These are phyloP conservation scores for Helicoverpa assulta DNA, from an alignment of 2,888 invertebrate species.

Conservation along the genomic window DNA sequence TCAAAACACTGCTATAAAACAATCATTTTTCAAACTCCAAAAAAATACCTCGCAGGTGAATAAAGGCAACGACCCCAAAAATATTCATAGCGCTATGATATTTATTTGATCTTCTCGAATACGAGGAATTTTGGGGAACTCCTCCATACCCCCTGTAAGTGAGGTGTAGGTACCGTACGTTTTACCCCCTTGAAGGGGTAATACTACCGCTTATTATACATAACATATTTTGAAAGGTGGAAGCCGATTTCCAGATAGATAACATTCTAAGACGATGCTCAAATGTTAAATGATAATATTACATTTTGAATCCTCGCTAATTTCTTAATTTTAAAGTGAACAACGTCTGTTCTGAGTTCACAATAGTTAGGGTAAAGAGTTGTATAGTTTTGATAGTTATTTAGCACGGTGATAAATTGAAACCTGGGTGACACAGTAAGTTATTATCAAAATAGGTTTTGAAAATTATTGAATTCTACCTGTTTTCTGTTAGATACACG, in stretches of 20 bases:
- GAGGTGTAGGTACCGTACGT: slow-evolving; percentile 18
- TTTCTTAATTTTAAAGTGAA: no score
- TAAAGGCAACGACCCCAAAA: slow-evolving; percentile 28
- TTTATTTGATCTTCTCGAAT: slow-evolving; percentile 56
- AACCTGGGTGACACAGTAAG: no score
- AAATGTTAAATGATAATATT: no score
- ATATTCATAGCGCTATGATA: slow-evolving; percentile 49
- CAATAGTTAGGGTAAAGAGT: no score
- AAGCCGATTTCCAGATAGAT: neutral
- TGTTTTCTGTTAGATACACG: no score
- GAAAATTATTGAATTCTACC: no score
- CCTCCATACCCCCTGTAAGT: neutral
- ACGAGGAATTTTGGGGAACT: slow-evolving; percentile 10
- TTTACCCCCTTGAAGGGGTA: slow-evolving; percentile 1
- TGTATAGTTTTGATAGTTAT: no score
- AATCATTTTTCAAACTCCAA: slow-evolving; percentile 1
- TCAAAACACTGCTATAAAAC: neutral
- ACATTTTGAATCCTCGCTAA: no score
- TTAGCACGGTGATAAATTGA: no score
- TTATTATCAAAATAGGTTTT: no score
- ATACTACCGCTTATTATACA: slow-evolving; percentile 2
- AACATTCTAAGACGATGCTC: no score
- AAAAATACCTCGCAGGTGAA: slow-evolving; percentile 24
- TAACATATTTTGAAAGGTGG: slow-evolving; percentile 4
- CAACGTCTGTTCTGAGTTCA: no score